Conservation (phyloP, 2,797 vertebrate species). For the Kryptopterus vitreolus region DNA sequence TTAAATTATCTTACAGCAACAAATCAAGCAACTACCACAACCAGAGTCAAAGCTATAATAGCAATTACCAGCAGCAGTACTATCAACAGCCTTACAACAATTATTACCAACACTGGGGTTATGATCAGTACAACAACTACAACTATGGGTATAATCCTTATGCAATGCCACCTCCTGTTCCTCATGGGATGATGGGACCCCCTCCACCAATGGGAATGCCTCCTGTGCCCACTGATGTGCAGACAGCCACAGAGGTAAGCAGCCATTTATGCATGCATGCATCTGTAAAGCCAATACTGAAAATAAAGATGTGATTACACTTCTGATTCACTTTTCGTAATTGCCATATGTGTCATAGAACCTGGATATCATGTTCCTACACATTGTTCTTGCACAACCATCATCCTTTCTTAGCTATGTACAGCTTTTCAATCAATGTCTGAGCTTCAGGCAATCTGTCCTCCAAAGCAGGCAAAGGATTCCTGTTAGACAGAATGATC, state of each 20-base stretch:
- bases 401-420: no score
- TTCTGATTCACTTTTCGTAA: background rate
- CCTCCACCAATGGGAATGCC: conserved; percentile 76
- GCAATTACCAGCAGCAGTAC: conserved; percentile 73
- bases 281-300: background rate
- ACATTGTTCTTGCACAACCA: background rate
- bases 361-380: background rate
- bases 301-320: background rate
- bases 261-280: background rate
- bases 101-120: conserved; percentile 82
- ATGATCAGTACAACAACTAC: conserved; percentile 81
- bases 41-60: conserved; percentile 74
- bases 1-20: conserved; percentile 64
- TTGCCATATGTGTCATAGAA: background rate
- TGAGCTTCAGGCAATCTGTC: background rate
- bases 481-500: background rate
- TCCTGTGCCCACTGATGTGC: conserved; percentile 70
- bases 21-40: conserved; percentile 79
- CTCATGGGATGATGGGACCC: conserved; percentile 72
- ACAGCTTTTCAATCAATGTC: background rate
- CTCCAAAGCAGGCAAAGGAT: background rate
- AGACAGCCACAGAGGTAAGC: conserved; percentile 77
- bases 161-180: conserved; percentile 77
- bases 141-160: conserved; percentile 73
- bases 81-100: conserved; percentile 69